Conservation (phyloP, 2,888 invertebrate genomes). For the Synanthedon formicaeformis region DNA sequence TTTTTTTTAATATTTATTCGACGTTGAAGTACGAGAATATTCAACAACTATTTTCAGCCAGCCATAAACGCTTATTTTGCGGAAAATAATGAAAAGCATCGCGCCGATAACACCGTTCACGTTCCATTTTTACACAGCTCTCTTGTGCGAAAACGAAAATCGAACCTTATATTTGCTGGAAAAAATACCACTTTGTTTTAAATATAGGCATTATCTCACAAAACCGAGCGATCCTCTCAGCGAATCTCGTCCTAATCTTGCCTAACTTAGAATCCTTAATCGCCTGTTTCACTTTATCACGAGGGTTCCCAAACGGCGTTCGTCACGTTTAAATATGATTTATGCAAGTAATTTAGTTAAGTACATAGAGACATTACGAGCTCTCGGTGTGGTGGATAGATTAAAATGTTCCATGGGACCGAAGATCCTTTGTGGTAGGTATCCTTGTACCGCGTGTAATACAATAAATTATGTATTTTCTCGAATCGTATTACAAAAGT, state of each 20-base stretch:
- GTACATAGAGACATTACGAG: slow-evolving; percentile 63
- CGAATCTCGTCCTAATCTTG: slow-evolving; percentile 21
- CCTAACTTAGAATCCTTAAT: slow-evolving; percentile 23
- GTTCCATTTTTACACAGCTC: slow-evolving; percentile 5
- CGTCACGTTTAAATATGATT: slow-evolving; percentile 69
- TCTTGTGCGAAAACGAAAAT: slow-evolving; percentile 14
- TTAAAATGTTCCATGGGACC: slow-evolving; percentile 51
- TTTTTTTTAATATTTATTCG: not conserved
- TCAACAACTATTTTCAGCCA: not conserved
- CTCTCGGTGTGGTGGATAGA: slow-evolving; percentile 42
- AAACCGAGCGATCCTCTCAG: not conserved
- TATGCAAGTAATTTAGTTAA: slow-evolving; percentile 69
- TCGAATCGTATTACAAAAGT: not conserved
- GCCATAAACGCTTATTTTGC: not conserved
- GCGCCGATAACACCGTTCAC: slow-evolving; percentile 25
- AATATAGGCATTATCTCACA: slow-evolving; percentile 1
- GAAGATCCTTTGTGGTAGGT: slow-evolving; percentile 34
- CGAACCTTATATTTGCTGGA: slow-evolving; percentile 19
- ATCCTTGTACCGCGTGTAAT: slow-evolving; percentile 17
- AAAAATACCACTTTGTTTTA: slow-evolving; percentile 25
- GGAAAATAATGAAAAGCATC: slow-evolving; percentile 30
- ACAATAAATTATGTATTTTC: slow-evolving; percentile 31
- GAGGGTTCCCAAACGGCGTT: slow-evolving; percentile 30
- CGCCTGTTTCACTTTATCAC: slow-evolving; percentile 12
- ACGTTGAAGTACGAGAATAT: not conserved